These are phyloP conservation scores for Andrena praecox DNA, from an alignment of 2,888 invertebrate species.

Conservation along the genomic window DNA sequence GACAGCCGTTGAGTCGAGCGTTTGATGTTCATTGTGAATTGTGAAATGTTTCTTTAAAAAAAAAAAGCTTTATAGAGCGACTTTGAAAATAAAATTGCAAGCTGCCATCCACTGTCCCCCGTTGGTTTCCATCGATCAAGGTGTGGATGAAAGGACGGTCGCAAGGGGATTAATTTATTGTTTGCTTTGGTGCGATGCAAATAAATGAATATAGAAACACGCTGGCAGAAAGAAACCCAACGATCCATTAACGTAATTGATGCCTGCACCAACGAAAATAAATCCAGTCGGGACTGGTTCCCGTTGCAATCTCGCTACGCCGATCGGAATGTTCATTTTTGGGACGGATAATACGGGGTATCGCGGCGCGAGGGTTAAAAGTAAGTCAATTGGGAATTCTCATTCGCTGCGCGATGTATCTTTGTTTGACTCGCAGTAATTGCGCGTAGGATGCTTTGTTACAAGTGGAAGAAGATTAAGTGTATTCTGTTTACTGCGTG, in stretches of 20 bases:
- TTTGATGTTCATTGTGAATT: background rate
- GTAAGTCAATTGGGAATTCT: background rate
- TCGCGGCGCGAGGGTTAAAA: background rate
- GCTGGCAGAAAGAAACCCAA: conserved; percentile 13
- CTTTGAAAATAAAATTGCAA: background rate
- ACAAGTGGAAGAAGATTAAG: too few relatives aligned
- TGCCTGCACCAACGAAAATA: conserved; percentile 25
- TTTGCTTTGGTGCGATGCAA: conserved; percentile 1
- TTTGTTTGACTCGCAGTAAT: background rate
- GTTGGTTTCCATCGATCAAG: conserved; percentile 33
- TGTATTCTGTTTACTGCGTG: too few relatives aligned
- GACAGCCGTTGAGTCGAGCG: background rate
- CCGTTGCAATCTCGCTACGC: conserved; percentile 1
- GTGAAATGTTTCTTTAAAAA: background rate
- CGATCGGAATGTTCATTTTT: conserved; percentile 27
- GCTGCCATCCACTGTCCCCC: background rate
- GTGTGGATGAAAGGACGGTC: background rate
- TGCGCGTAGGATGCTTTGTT: too few relatives aligned
- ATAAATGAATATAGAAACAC: conserved; percentile 6
- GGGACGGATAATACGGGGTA: conserved; percentile 14
- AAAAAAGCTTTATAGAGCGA: background rate
- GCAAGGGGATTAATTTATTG: conserved; percentile 9
- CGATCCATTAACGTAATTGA: conserved; percentile 56
- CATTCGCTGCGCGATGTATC: background rate
- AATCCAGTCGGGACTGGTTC: conserved; percentile 23